Evolutionary conservation across 2,888 invertebrate species (phyloP), one percentile per base, ranked within the genome.

Genomic region (Caenorhabditis angaria): DNA sequence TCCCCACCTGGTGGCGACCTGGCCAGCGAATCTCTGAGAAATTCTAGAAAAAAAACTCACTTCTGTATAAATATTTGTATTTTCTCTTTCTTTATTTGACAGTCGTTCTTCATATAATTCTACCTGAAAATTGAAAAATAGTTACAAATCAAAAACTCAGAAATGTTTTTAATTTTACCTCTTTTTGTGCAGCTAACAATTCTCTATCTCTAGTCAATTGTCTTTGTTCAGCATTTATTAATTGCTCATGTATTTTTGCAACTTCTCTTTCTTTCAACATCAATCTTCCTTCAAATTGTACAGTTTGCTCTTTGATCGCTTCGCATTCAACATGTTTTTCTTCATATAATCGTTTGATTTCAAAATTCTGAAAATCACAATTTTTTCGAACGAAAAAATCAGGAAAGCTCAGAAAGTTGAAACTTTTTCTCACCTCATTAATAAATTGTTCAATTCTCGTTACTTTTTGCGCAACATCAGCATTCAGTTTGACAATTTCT

Each of bases 251-350:
- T 0, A 60, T 59, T 10, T 50, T 41, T 22, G 61, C 68, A 28
- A 69, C 8, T 6, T 73, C 73, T 0, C 1, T 51, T 24, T 32
- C 56, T 18, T 32, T 65, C 18, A 50, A 5, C 20, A 25, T 20
- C 32, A 61, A 25, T 24, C 65, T 53, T 0, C 54, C 51, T 25
- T 73, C 73, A 18, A 47, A 35, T 51, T 69, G 65, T 14, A 62
- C 50, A 8, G 61, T 60, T 50, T 70, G 71, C 10, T 66, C 71
- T 62, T 53, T 63, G 10, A 65, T 22, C 27, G 67, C 53, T 64
- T 72, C 72, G 24, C 67, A 67, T 29, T 73, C 72, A 0, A 62
- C 62, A 4, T 35, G 14, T 28, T 68, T 68, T 25, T 73, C 72
- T 14, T 68, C 72, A 20, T 57, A 62, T 12, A 27, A 54, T 8